Conservation (phyloP, 2,797 vertebrate genomes). For the Sebastes trivittatus region DNA sequence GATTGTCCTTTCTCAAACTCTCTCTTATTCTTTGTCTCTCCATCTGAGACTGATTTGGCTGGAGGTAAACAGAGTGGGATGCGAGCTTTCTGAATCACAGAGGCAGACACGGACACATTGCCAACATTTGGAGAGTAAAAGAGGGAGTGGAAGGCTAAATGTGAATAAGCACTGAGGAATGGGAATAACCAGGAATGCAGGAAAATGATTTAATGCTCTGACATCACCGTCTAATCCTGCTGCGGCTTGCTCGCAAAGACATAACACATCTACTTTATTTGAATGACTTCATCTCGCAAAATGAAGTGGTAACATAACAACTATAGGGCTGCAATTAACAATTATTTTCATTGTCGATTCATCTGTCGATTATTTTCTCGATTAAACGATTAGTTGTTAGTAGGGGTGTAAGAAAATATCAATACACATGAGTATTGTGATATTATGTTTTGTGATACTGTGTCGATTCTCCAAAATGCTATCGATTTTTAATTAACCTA, state of each 20-base stretch:
- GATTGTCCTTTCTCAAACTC: background rate
- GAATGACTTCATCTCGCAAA: background rate
- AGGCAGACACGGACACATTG: conserved; percentile 29
- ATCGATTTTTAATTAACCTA: too few relatives aligned
- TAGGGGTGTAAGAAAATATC: too few relatives aligned
- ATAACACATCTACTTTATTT: background rate
- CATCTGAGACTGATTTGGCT: conserved; percentile 31
- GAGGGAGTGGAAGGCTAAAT: conserved; percentile 1
- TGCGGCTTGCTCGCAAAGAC: background rate
- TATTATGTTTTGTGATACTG: too few relatives aligned
- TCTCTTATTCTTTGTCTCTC: conserved; percentile 10
- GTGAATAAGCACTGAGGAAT: conserved; percentile 24
- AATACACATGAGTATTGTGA: too few relatives aligned
- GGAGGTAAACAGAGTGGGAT: conserved; percentile 41
- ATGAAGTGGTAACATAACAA: background rate
- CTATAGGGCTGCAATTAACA: too few relatives aligned
- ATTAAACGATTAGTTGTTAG: too few relatives aligned
- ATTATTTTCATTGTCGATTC: too few relatives aligned
- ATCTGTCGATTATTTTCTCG: too few relatives aligned
- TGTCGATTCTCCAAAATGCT: too few relatives aligned
- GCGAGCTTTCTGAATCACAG: conserved; percentile 27
- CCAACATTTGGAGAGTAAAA: conserved; percentile 30
- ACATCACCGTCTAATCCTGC: conserved; percentile 40
- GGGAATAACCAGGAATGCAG: conserved; percentile 29
- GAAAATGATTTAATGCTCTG: conserved; percentile 25